A percentile compares a stretch with the other conserved stretches of the same genome.
Evolutionary conservation across 2,888 invertebrate species (phyloP).

Genomic region (Cryptocephalus primarius): DNA sequence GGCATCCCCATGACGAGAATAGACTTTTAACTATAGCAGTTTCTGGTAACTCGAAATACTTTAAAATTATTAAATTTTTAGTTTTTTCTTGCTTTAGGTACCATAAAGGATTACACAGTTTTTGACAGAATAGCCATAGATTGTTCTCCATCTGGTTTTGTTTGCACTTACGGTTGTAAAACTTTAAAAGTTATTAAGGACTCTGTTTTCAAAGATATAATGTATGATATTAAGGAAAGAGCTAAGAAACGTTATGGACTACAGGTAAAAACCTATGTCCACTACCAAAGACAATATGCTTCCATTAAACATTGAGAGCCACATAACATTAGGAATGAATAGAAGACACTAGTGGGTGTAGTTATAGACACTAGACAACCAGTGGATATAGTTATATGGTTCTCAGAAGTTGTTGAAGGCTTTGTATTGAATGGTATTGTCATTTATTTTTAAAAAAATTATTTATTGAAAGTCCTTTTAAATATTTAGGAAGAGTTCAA

Average conservation of each 20-base stretch:
- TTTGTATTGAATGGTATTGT: too few species aligned
- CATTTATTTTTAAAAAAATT: too few species aligned
- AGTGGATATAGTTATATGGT: too few species aligned
- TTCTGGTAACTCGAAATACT: constrained; percentile 33
- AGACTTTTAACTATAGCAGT: constrained; percentile 58
- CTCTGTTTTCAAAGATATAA: constrained; percentile 51
- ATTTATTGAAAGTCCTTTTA: too few species aligned
- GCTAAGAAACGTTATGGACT: constrained; percentile 69
- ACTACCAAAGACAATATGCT: too few species aligned
- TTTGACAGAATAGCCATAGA: constrained; percentile 72
- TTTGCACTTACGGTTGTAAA: constrained; percentile 65
- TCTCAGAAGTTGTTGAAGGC: too few species aligned
- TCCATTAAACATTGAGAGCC: too few species aligned
- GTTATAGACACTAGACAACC: too few species aligned
- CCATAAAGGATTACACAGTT: constrained; percentile 62
- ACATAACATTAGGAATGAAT: too few species aligned
- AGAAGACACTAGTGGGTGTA: too few species aligned
- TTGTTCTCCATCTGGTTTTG: constrained; percentile 63
- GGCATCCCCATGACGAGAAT: constrained; percentile 79
- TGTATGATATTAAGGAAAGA: constrained; percentile 58
- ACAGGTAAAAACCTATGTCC: constrained; percentile 43
- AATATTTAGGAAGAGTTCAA: constrained; percentile 54
- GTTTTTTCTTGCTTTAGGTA: constrained; percentile 29
- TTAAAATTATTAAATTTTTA: neutral
- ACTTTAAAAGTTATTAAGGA: constrained; percentile 50